Percentiles rank a stretch among this genome's conserved stretches.
phyloP scores from a whole-genome alignment of 2,888 invertebrate genomes.

The Pandemis heparana region DNA sequence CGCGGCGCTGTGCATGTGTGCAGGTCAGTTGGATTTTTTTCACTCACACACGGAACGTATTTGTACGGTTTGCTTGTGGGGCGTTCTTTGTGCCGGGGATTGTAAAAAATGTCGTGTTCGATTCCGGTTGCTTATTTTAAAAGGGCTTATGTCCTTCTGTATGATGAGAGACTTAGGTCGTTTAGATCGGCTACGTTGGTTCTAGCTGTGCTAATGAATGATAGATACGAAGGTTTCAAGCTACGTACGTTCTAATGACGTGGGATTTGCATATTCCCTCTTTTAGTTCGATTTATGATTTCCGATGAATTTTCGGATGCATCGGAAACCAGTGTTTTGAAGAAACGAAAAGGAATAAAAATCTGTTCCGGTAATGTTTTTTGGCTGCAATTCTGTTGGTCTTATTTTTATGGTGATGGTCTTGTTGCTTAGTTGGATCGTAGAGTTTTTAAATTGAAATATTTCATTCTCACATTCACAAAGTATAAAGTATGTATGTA shows the following conservation, averaged over 20 bases:
- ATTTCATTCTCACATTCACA: neutral
- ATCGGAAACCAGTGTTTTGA: constrained; percentile 40
- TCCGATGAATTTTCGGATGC: constrained; percentile 40
- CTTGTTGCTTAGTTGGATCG: neutral
- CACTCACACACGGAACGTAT: constrained; percentile 64
- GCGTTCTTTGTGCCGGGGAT: constrained; percentile 83
- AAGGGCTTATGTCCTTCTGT: constrained; percentile 7
- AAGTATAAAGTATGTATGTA: neutral
- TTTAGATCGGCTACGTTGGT: neutral
- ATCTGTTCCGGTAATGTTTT: neutral
- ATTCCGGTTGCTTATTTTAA: constrained; percentile 56
- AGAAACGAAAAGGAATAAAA: constrained; percentile 14
- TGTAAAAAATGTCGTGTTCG: constrained; percentile 86
- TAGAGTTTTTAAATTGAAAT: neutral
- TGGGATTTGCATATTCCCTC: constrained; percentile 55
- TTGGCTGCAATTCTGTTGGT: neutral
- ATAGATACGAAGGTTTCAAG: constrained; percentile 76
- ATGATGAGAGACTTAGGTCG: neutral
- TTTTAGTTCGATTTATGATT: constrained; percentile 46
- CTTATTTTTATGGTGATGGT: neutral
- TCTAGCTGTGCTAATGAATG: constrained; percentile 83
- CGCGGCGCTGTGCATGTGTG: constrained; percentile 71
- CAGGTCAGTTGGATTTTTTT: constrained; percentile 82
- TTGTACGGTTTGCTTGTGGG: constrained; percentile 65
- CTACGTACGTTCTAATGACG: constrained; percentile 56